Evolutionary conservation across 2,797 vertebrate genomes (phyloP).

Genomic region (Darevskia mixta): DNA sequence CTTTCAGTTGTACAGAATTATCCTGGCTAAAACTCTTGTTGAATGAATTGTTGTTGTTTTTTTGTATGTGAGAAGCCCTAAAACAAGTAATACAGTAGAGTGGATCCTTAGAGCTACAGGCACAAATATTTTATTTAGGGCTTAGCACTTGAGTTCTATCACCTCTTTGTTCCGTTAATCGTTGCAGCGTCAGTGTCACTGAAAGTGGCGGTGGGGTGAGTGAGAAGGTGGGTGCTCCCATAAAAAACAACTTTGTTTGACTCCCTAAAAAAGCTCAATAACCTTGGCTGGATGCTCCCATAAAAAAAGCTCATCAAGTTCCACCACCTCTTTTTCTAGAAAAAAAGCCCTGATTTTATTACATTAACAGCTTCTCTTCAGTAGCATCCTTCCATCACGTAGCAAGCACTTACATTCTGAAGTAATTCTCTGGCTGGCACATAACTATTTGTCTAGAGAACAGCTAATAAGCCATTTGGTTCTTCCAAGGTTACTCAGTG

Average conservation of each 20-base stretch:
- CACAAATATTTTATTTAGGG: not conserved
- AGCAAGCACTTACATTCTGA: conserved; percentile 30
- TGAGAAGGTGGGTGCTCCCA: too few relatives aligned
- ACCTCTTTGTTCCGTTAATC: too few relatives aligned
- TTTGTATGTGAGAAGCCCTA: not conserved
- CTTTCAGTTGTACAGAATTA: not conserved
- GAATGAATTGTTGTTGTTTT: not conserved
- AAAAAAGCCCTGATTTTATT: not conserved
- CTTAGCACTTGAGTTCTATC: too few relatives aligned
- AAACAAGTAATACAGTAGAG: not conserved
- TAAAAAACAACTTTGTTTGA: too few relatives aligned
- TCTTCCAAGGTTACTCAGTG: conserved; percentile 17
- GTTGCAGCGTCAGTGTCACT: too few relatives aligned
- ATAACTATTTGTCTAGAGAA: conserved; percentile 12
- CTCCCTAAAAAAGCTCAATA: too few relatives aligned
- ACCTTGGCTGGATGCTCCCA: too few relatives aligned
- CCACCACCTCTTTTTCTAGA: too few relatives aligned
- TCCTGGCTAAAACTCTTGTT: rapidly evolving
- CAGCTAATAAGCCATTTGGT: not conserved
- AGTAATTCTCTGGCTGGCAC: conserved; percentile 31
- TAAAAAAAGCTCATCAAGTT: too few relatives aligned
- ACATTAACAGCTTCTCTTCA: conserved; percentile 23
- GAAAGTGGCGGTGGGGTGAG: too few relatives aligned
- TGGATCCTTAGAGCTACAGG: not conserved
- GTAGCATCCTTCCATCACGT: rapidly evolving